Conservation (phyloP, 2,888 invertebrate genomes). For the Biston betularia region DNA sequence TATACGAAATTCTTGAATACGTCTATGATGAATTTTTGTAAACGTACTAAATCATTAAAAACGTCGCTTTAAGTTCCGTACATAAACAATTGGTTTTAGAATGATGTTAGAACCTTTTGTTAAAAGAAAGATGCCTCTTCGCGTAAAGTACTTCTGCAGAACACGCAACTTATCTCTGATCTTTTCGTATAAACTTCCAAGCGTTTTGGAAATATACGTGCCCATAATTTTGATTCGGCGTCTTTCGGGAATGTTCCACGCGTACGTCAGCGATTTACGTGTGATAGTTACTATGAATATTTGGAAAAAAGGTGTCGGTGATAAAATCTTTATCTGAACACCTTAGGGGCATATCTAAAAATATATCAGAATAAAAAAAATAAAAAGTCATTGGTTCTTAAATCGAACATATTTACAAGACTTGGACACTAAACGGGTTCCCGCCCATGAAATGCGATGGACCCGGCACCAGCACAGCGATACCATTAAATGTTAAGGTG, state of each 20-base stretch:
- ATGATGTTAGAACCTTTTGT: not conserved
- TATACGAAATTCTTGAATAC: too few relatives aligned
- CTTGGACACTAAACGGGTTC: too few relatives aligned
- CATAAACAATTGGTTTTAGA: too few relatives aligned
- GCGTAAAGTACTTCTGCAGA: constrained; percentile 43
- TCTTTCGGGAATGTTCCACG: constrained; percentile 36
- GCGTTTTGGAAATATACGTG: constrained; percentile 52
- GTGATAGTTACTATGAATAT: constrained; percentile 32
- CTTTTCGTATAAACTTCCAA: constrained; percentile 52
- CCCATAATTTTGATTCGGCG: constrained; percentile 52
- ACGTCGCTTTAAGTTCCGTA: too few relatives aligned
- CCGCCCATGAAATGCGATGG: too few relatives aligned
- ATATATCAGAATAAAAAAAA: not conserved
- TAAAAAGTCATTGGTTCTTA: too few relatives aligned
- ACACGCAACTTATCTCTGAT: constrained; percentile 53
- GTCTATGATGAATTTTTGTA: too few relatives aligned
- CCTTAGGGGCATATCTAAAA: not conserved
- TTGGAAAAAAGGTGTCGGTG: constrained; percentile 18
- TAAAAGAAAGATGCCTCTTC: not conserved
- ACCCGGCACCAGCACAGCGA: too few relatives aligned
- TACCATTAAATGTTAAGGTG: too few relatives aligned
- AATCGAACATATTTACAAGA: too few relatives aligned
- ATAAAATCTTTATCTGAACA: constrained; percentile 21
- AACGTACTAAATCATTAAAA: too few relatives aligned
- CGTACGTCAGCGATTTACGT: constrained; percentile 37